Conservation (phyloP, 2,113 vertebrate genomes). For the Meleagris gallopavo region DNA sequence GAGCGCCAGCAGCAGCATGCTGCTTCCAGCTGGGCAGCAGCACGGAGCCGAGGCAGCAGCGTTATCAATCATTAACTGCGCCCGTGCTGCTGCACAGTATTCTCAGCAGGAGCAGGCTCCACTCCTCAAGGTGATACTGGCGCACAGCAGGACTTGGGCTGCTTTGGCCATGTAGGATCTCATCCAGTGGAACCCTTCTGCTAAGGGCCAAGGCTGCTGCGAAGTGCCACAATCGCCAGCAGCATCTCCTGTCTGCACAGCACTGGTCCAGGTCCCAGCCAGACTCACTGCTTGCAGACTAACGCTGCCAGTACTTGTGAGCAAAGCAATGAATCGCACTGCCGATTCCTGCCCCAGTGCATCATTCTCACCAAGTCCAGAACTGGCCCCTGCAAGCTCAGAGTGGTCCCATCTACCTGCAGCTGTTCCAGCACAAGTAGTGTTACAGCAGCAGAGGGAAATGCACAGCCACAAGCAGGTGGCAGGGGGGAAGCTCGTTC, state of each 20-base stretch:
- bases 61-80: constrained; percentile 77
- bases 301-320: rapidly evolving
- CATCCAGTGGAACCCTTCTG: not conserved
- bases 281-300: rapidly evolving
- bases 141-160: not conserved
- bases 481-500: not conserved
- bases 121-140: not conserved
- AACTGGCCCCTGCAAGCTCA: rapidly evolving
- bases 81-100: not conserved
- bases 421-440: not conserved
- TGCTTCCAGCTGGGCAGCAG: not conserved
- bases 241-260: not conserved
- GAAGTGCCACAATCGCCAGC: not conserved
- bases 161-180: rapidly evolving
- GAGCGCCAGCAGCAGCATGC: constrained; percentile 46
- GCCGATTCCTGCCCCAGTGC: not conserved
- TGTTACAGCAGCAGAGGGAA: not conserved
- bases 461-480: rapidly evolving
- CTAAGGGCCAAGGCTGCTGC: not conserved
- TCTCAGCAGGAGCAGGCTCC: no score
- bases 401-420: not conserved
- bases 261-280: not conserved
- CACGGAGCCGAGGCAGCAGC: not conserved
- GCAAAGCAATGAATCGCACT: not conserved
- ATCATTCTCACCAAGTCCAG: rapidly evolving